These are phyloP conservation scores for Papilio machaon DNA, from an alignment of 1,140 invertebrate species.

Conservation along the genomic window DNA sequence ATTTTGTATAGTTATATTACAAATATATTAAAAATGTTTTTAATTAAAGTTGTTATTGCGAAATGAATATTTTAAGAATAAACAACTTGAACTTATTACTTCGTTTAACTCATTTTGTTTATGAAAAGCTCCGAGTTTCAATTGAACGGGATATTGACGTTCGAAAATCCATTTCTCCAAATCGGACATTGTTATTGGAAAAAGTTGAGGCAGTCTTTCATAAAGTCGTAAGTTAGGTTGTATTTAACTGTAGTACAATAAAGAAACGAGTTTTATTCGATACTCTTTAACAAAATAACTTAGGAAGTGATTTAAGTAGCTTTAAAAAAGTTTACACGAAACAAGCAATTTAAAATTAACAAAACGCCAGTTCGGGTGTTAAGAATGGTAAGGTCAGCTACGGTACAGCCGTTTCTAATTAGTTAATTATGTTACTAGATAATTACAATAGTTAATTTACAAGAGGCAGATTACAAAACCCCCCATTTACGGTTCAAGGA, in stretches of 20 bases:
- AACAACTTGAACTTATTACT: conserved; percentile 10
- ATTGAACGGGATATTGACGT: conserved; percentile 6
- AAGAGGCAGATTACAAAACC: too few species aligned
- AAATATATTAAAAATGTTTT: not conserved
- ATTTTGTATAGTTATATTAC: not conserved
- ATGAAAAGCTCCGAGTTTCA: conserved; percentile 6
- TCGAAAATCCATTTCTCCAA: not conserved
- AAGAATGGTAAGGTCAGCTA: not conserved
- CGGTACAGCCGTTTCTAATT: not conserved
- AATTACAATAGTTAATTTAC: not conserved
- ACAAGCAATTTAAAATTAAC: not conserved
- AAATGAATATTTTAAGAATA: not conserved
- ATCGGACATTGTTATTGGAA: conserved; percentile 4
- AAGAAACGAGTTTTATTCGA: not conserved
- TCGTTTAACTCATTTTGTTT: conserved; percentile 18
- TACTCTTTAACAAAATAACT: not conserved
- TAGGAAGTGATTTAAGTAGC: not conserved
- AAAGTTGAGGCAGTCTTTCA: conserved; percentile 5
- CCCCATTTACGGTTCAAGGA: too few species aligned
- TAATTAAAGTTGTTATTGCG: not conserved
- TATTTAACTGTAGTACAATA: conserved; percentile 7
- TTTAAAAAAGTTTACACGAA: not conserved
- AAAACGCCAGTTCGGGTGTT: not conserved
- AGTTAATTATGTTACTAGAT: not conserved
- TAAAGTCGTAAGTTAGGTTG: not conserved